phyloP scores from a whole-genome alignment of 2,113 vertebrate genomes.

The Eublepharis macularius region DNA sequence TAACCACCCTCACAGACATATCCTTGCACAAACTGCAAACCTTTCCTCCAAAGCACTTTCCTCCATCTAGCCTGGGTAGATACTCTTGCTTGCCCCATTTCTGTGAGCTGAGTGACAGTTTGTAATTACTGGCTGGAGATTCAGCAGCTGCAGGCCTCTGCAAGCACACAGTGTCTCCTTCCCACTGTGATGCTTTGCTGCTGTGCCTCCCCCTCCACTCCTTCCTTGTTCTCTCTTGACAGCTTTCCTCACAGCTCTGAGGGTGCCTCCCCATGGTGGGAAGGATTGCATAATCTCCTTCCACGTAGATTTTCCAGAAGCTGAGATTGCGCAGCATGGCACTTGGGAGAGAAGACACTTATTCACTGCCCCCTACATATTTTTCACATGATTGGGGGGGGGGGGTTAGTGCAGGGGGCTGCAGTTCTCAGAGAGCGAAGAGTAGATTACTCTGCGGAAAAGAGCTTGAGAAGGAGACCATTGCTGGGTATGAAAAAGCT shows the following conservation, averaged over 20 bases:
- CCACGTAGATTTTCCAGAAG: slow-evolving; percentile 13
- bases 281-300: not conserved
- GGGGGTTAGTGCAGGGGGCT: not conserved
- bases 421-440: not conserved
- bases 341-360: not conserved
- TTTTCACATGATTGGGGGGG: no score
- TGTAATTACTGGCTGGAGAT: not conserved
- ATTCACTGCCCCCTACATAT: not conserved
- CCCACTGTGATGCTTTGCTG: not conserved
- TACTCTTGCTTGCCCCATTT: not conserved
- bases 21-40: not conserved
- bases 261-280: not conserved
- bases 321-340: not conserved
- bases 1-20: not conserved
- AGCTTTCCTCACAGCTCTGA: slow-evolving; percentile 13
- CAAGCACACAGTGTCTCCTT: not conserved
- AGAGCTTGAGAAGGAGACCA: not conserved
- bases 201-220: not conserved
- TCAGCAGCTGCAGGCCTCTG: not conserved
- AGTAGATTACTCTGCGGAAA: not conserved
- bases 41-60: not conserved
- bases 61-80: not conserved
- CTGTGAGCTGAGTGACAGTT: not conserved
- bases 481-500: not conserved
- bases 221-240: not conserved